A percentile compares a stretch with the other conserved stretches of the same genome.
These are phyloP conservation scores for Pomatorhinus ruficollis DNA, from an alignment of 2,113 vertebrate species.

Conservation along the genomic window DNA sequence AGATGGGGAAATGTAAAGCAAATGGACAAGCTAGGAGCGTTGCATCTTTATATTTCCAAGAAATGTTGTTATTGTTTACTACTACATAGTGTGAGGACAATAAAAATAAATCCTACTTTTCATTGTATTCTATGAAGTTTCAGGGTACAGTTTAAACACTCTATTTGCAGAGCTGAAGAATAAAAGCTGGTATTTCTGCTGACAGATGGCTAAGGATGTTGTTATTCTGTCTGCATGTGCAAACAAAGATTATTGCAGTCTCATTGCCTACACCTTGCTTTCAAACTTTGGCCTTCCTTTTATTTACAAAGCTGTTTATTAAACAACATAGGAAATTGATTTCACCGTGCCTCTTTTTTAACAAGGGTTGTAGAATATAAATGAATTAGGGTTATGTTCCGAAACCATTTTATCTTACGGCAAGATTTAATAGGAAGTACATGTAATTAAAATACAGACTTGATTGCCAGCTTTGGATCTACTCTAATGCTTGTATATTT, in stretches of 20 bases:
- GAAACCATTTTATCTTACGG: not conserved
- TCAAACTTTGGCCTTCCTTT: conserved; percentile 15
- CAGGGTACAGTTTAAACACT: not conserved
- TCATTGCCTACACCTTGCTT: not conserved
- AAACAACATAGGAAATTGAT: not conserved
- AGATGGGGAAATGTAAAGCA: conserved; percentile 1
- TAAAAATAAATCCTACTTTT: conserved; percentile 29
- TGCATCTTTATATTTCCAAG: not conserved
- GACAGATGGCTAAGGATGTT: conserved; percentile 12
- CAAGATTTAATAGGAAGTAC: conserved; percentile 1
- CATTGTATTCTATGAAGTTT: conserved; percentile 5
- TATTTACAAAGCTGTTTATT: conserved; percentile 10
- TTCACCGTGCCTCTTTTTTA: not conserved
- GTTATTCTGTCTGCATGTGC: not conserved
- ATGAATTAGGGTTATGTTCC: not conserved
- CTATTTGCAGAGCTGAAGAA: not conserved
- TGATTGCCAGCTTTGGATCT: not conserved
- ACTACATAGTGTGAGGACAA: not conserved
- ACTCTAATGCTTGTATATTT: not conserved
- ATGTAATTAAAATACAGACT: conserved; percentile 34
- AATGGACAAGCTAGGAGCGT: not conserved
- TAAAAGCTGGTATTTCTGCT: not conserved
- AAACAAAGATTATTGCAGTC: not conserved
- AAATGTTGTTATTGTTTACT: conserved; percentile 32
- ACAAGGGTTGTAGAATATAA: not conserved